phyloP scores from a whole-genome alignment of 1,140 invertebrate genomes.

The Rhagoletis pomonella region DNA sequence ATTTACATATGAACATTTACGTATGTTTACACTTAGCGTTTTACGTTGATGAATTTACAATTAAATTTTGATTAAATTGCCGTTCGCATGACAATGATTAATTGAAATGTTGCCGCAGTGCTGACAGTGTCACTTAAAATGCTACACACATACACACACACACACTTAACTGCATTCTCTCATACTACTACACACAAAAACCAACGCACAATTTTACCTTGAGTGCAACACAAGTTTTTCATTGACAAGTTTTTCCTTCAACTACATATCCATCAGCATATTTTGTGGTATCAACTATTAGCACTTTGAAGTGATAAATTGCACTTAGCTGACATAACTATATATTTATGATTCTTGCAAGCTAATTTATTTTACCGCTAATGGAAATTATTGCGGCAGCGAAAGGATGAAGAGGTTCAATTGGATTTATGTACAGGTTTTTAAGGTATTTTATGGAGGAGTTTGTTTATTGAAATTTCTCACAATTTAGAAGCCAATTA shows the following conservation, averaged over 20 bases:
- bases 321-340: background rate
- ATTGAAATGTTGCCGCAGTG: constrained; percentile 24
- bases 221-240: background rate
- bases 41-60: constrained; percentile 38
- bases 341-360: constrained; percentile 8
- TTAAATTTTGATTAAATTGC: constrained; percentile 53
- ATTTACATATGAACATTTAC: background rate
- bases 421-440: too few relatives aligned
- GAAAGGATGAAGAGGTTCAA: background rate
- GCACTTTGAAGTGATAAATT: constrained; percentile 34
- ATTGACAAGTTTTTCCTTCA: background rate
- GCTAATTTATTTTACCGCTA: constrained; percentile 40
- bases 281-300: constrained; percentile 32
- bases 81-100: constrained; percentile 49
- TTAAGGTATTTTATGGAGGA: too few relatives aligned
- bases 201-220: too few relatives aligned
- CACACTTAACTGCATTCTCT: background rate
- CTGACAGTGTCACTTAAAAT: constrained; percentile 41
- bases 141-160: constrained; percentile 1
- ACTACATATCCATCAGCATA: background rate
- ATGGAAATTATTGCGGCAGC: constrained; percentile 19
- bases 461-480: too few relatives aligned
- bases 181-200: too few relatives aligned
- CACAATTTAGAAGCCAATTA: too few relatives aligned
- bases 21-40: background rate